These are phyloP conservation scores for Aleadryas rufinucha DNA, from an alignment of 2,113 vertebrate genomes.

Conservation along the genomic window DNA sequence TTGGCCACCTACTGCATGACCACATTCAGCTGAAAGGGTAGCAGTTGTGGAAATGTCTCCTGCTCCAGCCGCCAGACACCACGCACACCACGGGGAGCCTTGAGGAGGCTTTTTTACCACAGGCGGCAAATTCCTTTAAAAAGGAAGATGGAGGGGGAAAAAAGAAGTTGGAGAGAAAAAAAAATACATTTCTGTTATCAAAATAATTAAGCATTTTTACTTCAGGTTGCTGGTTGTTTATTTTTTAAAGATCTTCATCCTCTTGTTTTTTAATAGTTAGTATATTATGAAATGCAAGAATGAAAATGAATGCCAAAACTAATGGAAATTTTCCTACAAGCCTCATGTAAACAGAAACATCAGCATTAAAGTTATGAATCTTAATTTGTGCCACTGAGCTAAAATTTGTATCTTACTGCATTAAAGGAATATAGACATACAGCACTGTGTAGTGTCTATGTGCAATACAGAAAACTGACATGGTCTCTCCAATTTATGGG, in stretches of 20 bases:
- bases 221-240: not conserved
- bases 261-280: not conserved
- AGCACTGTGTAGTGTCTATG: constrained; percentile 54
- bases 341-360: constrained; percentile 68
- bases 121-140: not conserved
- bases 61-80: constrained; percentile 5
- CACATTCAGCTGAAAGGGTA: constrained; percentile 45
- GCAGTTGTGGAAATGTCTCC: constrained; percentile 53
- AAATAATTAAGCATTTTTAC: constrained; percentile 33
- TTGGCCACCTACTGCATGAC: constrained; percentile 61
- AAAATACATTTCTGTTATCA: not conserved
- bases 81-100: not conserved
- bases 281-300: constrained; percentile 12
- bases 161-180: not conserved
- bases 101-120: not conserved
- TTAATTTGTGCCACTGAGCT: constrained; percentile 71
- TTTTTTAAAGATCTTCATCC: not conserved
- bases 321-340: constrained; percentile 51
- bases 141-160: not conserved
- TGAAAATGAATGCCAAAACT: constrained; percentile 43
- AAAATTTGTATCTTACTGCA: constrained; percentile 66
- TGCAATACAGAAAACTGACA: constrained; percentile 73
- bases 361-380: constrained; percentile 75
- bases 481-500: constrained; percentile 73
- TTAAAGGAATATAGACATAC: constrained; percentile 65